These are phyloP conservation scores for Dynastes maya DNA, from an alignment of 2,888 invertebrate species.

Conservation along the genomic window DNA sequence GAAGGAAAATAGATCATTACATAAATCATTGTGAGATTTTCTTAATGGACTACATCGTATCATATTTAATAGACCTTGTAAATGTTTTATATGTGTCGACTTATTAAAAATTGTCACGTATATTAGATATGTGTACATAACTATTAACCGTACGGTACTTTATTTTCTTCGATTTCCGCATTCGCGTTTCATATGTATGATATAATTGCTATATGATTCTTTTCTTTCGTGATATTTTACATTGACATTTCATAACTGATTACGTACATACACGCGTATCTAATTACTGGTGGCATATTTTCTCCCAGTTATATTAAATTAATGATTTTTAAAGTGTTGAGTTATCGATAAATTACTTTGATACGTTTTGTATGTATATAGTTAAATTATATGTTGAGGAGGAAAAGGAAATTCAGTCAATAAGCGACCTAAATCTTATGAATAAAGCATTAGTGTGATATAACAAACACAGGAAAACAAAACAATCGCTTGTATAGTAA, in stretches of 20 bases:
- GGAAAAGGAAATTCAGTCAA: too few relatives aligned
- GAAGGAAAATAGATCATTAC: too few relatives aligned
- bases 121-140: neutral
- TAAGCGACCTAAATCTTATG: too few relatives aligned
- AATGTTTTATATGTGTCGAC: constrained; percentile 21
- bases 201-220: constrained; percentile 23
- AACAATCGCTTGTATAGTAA: too few relatives aligned
- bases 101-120: constrained; percentile 28
- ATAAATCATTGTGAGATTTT: neutral
- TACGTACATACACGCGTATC: neutral
- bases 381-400: too few relatives aligned
- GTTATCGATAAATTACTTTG: too few relatives aligned
- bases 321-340: too few relatives aligned
- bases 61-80: constrained; percentile 11
- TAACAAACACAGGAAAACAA: too few relatives aligned
- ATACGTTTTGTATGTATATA: too few relatives aligned
- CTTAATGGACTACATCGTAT: neutral
- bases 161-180: constrained; percentile 33
- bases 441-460: too few relatives aligned
- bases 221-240: constrained; percentile 2
- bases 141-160: constrained; percentile 30
- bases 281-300: neutral
- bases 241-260: constrained; percentile 17
- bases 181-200: constrained; percentile 21
- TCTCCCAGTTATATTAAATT: too few relatives aligned